Conservation (phyloP, 2,888 invertebrate genomes). For the Lissocephala sabroskyi region DNA sequence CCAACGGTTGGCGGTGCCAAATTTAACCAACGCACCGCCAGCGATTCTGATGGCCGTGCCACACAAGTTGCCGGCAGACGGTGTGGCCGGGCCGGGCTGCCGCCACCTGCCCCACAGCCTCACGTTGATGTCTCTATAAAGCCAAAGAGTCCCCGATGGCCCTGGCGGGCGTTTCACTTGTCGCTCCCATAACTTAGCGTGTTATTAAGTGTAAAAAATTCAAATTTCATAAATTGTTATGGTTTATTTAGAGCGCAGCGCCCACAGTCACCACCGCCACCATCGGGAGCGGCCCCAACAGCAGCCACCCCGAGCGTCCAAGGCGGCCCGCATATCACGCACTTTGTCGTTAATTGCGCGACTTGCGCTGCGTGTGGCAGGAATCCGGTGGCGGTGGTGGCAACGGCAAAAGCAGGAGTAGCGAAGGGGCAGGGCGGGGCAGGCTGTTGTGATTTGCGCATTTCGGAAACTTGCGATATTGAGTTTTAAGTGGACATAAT, state of each 20-base stretch:
- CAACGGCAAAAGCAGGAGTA: no score
- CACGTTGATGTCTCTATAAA: constrained; percentile 51
- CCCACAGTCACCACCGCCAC: no score
- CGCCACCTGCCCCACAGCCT: constrained; percentile 45
- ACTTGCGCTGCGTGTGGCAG: constrained; percentile 21
- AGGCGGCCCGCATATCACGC: background rate
- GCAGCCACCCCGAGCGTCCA: no score
- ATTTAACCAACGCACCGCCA: constrained; percentile 40
- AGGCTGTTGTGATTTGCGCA: constrained; percentile 40
- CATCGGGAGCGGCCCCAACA: no score
- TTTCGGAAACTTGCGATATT: constrained; percentile 54
- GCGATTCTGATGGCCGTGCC: constrained; percentile 44
- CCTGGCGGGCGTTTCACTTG: constrained; percentile 27
- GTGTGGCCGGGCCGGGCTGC: no score
- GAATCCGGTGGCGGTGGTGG: no score
- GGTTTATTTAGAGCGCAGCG: constrained; percentile 52
- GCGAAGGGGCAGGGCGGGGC: background rate
- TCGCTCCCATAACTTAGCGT: constrained; percentile 46
- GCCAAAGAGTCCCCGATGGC: background rate
- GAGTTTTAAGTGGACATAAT: constrained; percentile 59
- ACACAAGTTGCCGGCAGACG: constrained; percentile 43
- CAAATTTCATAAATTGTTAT: constrained; percentile 60
- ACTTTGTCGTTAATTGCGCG: constrained; percentile 28
- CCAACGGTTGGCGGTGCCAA: constrained; percentile 22
- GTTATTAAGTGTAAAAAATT: constrained; percentile 59